These are phyloP conservation scores for Lymantria monacha DNA, from an alignment of 2,888 invertebrate genomes.

Conservation along the genomic window DNA sequence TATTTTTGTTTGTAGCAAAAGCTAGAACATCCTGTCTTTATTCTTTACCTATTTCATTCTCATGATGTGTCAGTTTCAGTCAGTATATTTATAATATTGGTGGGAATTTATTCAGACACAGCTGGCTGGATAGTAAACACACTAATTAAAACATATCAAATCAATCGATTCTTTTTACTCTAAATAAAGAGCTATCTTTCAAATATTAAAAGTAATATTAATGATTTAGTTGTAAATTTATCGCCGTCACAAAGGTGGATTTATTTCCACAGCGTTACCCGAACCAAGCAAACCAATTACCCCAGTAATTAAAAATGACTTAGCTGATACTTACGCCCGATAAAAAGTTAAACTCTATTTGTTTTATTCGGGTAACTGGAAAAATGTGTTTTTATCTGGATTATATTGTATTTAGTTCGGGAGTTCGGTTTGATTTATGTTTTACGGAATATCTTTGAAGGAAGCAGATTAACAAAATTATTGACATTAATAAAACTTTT, in stretches of 20 bases:
- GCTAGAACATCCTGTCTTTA: too few species aligned
- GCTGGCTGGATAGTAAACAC: too few species aligned
- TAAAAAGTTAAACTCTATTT: constrained; percentile 41
- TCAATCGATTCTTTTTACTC: background rate
- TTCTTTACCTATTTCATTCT: too few species aligned
- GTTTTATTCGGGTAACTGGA: constrained; percentile 32
- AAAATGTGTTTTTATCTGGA: constrained; percentile 50
- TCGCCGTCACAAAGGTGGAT: constrained; percentile 18
- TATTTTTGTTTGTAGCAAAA: too few species aligned
- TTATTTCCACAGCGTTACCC: constrained; percentile 18
- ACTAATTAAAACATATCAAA: too few species aligned
- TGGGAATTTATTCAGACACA: too few species aligned
- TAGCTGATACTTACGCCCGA: constrained; percentile 52
- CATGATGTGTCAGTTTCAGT: too few species aligned
- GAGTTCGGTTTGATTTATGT: constrained; percentile 22
- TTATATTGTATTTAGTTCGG: constrained; percentile 38
- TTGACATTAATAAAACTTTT: too few species aligned
- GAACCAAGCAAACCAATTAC: constrained; percentile 41
- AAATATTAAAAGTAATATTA: too few species aligned
- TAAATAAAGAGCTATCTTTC: too few species aligned
- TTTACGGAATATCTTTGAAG: background rate
- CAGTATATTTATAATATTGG: too few species aligned
- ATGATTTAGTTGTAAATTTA: constrained; percentile 7
- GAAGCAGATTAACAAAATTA: too few species aligned
- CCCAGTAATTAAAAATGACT: constrained; percentile 65